Evolutionary conservation across 2,113 vertebrate species (phyloP), one percentile per base, ranked within the genome.

Genomic region (Scytalopus superciliaris): DNA sequence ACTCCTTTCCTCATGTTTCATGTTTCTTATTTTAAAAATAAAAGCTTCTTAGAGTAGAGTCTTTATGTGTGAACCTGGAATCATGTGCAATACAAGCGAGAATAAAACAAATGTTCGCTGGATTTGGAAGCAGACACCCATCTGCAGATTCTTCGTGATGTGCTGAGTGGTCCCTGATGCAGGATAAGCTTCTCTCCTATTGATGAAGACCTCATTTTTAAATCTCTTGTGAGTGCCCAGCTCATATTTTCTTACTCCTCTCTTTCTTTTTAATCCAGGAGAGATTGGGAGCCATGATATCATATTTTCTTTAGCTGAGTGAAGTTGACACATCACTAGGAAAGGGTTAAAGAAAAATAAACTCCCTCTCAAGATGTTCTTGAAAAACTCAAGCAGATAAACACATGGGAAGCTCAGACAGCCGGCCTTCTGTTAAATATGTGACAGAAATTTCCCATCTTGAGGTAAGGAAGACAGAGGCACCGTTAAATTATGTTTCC

Each of bases 401-500:
- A 90, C 96, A 97, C 97, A 90, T 93, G 93, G 92, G 76, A 93
- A 94, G 60, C 77, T 94, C 87, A 90, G 83, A 35, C 94, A 95
- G 93, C 74, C 52, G 0, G 56, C 87, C 93, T 96, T 95, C 96
- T 94, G 96, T 96, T 96, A 94, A 94, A 53, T 67, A 53, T 94
- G 92, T 90, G 93, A 96, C 92, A 97, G 92, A 96, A 97, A 97
- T 95, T 95, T 95, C 83, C 84, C 60, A 69, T 95, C 91, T 96
- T 4, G n/a, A 96, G 95, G 96, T 97, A 96, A 92, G 87, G 89
- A 97, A 96, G 85, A 94, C 24, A 5, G 83, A 97, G 74, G 82
- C 91, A 85, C 80, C 68, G 94, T 64, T 97, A 97, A 97, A 97
- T 97, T 96, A 96, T 97, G 88, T 93, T 93, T 94, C 94, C 97